Evolutionary conservation across 2,797 vertebrate species (phyloP).

Genomic region (Catamblyrhynchus diadema): DNA sequence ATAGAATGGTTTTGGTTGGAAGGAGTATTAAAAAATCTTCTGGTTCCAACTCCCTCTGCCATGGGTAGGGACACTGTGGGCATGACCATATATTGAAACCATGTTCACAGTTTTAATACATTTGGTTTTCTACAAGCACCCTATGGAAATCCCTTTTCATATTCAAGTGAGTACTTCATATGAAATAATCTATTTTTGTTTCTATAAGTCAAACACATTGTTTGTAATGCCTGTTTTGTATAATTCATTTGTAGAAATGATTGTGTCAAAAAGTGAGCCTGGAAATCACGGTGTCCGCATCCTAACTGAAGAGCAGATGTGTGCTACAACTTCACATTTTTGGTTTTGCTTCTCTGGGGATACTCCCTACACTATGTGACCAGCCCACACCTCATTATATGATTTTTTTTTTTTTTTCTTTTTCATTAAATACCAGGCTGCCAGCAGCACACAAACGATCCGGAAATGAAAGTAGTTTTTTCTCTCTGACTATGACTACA

Average conservation of each 20-base stretch:
- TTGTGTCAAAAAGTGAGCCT: background rate
- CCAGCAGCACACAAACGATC: background rate
- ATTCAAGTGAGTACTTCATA: background rate
- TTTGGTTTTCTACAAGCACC: background rate
- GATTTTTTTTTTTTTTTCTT: background rate
- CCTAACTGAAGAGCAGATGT: background rate
- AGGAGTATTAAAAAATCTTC: background rate
- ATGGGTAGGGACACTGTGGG: background rate
- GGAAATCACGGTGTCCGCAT: background rate
- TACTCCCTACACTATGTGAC: background rate
- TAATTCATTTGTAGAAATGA: background rate
- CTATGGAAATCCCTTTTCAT: background rate
- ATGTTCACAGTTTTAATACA: background rate
- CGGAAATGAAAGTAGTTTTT: background rate
- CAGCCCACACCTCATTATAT: background rate
- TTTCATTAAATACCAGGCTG: background rate
- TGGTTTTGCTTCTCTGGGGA: background rate
- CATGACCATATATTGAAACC: background rate
- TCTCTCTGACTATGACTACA: background rate
- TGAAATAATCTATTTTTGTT: background rate
- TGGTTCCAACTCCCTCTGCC: background rate
- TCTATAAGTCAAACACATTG: background rate
- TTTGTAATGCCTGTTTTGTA: background rate
- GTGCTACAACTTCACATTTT: background rate
- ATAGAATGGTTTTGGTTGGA: background rate